Conservation (phyloP, 2,888 invertebrate species). For the Gymnosoma rotundatum region DNA sequence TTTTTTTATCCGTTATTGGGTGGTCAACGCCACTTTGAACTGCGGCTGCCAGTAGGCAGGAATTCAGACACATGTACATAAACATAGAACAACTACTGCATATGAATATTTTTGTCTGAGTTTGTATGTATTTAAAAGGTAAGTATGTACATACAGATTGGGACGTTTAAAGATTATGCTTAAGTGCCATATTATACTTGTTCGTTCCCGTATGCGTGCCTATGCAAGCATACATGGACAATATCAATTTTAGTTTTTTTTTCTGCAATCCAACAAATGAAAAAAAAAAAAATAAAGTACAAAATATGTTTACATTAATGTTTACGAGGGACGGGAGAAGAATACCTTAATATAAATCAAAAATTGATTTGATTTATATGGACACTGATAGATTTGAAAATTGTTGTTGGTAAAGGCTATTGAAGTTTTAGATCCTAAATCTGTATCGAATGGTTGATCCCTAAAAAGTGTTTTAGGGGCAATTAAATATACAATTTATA, state of each 20-base stretch:
- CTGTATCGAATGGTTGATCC: no score
- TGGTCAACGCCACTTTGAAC: slow-evolving; percentile 53
- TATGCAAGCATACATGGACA: slow-evolving; percentile 32
- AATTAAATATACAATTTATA: no score
- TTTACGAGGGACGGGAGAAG: slow-evolving; percentile 59
- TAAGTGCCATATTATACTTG: slow-evolving; percentile 26
- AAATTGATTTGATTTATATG: background rate
- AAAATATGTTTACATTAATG: background rate
- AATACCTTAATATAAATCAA: slow-evolving; percentile 17
- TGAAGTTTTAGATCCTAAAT: no score
- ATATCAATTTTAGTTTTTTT: slow-evolving; percentile 23
- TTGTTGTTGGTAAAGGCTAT: no score
- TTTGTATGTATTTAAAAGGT: slow-evolving; percentile 5
- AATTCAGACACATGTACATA: slow-evolving; percentile 2
- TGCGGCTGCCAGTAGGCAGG: slow-evolving; percentile 11
- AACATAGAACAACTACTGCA: background rate
- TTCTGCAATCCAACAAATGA: slow-evolving; percentile 25
- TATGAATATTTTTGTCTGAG: background rate
- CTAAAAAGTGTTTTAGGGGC: no score
- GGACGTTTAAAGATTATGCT: slow-evolving; percentile 26
- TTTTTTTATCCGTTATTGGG: slow-evolving; percentile 67
- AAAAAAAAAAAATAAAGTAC: slow-evolving; percentile 47
- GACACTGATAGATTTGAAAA: no score
- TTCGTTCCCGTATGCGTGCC: background rate
- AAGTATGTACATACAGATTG: slow-evolving; percentile 8